Conservation (phyloP, 2,797 vertebrate species). For the Micromesistius poutassou region DNA sequence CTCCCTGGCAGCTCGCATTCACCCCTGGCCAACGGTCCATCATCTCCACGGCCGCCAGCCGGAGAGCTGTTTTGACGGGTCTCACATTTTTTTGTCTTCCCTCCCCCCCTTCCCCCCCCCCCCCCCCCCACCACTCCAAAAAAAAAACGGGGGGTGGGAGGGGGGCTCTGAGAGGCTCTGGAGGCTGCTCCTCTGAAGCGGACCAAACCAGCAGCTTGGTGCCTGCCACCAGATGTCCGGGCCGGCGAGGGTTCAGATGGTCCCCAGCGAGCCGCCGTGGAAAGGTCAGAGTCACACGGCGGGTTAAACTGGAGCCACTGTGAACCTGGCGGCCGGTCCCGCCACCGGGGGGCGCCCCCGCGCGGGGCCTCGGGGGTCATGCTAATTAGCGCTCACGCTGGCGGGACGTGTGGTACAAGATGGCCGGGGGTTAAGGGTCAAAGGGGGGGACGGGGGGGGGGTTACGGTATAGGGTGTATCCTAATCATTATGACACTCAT, state of each 20-base stretch:
- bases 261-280: conserved; percentile 68
- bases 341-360: conserved; percentile 22
- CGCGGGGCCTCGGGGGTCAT: conserved; percentile 68
- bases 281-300: conserved; percentile 80
- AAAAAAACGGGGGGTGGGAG: conserved; percentile 38
- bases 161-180: conserved; percentile 47
- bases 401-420: conserved; percentile 67
- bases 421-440: conserved; percentile 22
- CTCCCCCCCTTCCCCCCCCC: background rate
- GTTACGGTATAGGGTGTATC: background rate
- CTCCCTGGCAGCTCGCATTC: background rate
- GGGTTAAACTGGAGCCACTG: conserved; percentile 81
- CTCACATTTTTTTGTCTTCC: background rate
- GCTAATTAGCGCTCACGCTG: conserved; percentile 79
- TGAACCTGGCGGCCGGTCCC: conserved; percentile 62
- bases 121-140: conserved; percentile 11
- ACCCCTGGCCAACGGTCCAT: background rate
- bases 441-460: no score
- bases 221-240: conserved; percentile 73
- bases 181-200: conserved; percentile 55
- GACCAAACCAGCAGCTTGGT: conserved; percentile 64
- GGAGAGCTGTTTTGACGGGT: background rate
- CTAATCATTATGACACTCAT: background rate
- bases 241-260: conserved; percentile 72
- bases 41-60: background rate